A percentile compares a stretch with the other conserved stretches of the same genome.
Evolutionary conservation across 1,140 invertebrate species (phyloP).

Genomic region (Diabrotica virgifera): DNA sequence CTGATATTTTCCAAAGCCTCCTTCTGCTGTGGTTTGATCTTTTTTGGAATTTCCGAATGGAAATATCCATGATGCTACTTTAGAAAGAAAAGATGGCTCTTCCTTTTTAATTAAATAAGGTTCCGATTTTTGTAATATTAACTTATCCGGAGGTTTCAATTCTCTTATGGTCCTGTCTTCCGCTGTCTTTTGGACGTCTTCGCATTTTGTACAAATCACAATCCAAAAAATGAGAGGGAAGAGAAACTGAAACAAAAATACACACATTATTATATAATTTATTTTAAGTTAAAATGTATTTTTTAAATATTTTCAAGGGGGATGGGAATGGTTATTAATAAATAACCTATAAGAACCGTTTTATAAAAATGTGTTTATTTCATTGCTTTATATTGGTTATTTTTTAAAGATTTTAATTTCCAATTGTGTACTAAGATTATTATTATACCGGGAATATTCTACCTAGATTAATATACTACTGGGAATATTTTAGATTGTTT

Average conservation of each 20-base stretch:
- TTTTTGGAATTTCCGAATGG: slow-evolving; percentile 8
- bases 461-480: too few species aligned
- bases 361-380: too few species aligned
- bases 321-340: too few species aligned
- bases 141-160: neutral
- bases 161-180: slow-evolving; percentile 9
- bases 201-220: neutral
- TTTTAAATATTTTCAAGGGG: too few species aligned
- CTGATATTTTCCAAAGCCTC: slow-evolving; percentile 3
- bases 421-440: too few species aligned
- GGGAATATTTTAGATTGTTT: too few species aligned
- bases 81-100: slow-evolving; percentile 10
- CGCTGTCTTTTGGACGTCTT: neutral
- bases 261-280: too few species aligned
- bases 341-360: too few species aligned
- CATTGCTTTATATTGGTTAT: too few species aligned
- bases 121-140: slow-evolving; percentile 9
- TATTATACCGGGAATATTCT: too few species aligned
- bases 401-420: too few species aligned
- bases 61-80: slow-evolving; percentile 8
- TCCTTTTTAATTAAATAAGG: neutral
- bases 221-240: neutral
- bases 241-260: slow-evolving; percentile 6
- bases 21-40: slow-evolving; percentile 6
- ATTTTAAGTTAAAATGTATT: too few species aligned